Conservation (phyloP, 2,888 invertebrate genomes). For the Melinaea menophilus region DNA sequence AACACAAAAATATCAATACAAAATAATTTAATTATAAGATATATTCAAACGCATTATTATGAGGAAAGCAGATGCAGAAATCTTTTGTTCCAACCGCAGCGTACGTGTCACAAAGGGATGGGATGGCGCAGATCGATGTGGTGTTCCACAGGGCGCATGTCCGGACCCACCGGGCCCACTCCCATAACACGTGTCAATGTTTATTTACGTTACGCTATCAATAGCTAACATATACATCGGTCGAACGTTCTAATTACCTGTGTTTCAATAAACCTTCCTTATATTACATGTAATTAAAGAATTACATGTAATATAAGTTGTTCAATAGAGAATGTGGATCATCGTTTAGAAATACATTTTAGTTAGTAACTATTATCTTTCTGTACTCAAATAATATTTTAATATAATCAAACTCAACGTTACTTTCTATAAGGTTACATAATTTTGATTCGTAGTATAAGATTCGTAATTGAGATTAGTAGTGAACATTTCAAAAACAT, state of each 20-base stretch:
- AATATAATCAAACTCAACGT: too few species aligned
- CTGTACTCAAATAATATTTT: too few species aligned
- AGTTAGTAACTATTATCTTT: too few species aligned
- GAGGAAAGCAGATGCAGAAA: constrained; percentile 7
- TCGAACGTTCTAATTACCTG: not conserved
- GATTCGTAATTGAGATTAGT: constrained; percentile 26
- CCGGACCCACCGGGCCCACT: constrained; percentile 50
- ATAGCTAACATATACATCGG: not conserved
- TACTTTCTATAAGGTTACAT: too few species aligned
- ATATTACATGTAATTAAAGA: too few species aligned
- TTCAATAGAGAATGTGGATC: too few species aligned
- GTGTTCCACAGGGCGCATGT: constrained; percentile 49
- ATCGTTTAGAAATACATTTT: too few species aligned
- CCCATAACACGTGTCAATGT: constrained; percentile 73
- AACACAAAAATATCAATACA: too few species aligned
- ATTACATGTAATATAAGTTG: too few species aligned
- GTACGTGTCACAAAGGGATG: not conserved
- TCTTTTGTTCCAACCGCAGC: constrained; percentile 22
- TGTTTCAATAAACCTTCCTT: too few species aligned
- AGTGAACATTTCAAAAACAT: constrained; percentile 28
- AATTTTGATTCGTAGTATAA: not conserved
- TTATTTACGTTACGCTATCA: constrained; percentile 71
- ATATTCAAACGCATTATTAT: constrained; percentile 8
- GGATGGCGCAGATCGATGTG: constrained; percentile 29
- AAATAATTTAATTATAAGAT: too few species aligned